Conservation (phyloP, 2,797 vertebrate species). For the Xyrichtys novacula region DNA sequence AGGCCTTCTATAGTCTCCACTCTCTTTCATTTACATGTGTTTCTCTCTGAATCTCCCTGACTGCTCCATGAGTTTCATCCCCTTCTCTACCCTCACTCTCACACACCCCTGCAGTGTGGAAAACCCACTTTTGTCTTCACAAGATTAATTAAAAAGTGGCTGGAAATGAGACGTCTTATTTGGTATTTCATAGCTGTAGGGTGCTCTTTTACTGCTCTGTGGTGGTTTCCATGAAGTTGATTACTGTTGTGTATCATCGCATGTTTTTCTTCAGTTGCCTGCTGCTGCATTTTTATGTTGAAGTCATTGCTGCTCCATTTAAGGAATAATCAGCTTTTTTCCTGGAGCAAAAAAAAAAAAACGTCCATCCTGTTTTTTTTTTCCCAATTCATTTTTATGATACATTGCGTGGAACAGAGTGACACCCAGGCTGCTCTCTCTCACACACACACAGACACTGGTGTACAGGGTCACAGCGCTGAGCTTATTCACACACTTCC, state of each 20-base stretch:
- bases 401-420: conserved; percentile 37
- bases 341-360: conserved; percentile 41
- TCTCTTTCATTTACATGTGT: conserved; percentile 13
- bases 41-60: conserved; percentile 35
- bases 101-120: conserved; percentile 31
- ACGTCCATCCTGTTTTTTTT: conserved; percentile 8
- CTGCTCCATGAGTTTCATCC: conserved; percentile 5
- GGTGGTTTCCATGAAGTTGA: conserved; percentile 50
- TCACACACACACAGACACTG: conserved; percentile 10
- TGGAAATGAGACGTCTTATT: conserved; percentile 69
- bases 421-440: conserved; percentile 16
- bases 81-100: background rate
- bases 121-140: conserved; percentile 65
- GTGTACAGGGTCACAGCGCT: conserved; percentile 16
- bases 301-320: conserved; percentile 63
- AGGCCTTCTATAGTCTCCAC: conserved; percentile 59
- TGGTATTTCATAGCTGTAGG: conserved; percentile 51
- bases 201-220: conserved; percentile 22
- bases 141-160: conserved; percentile 77
- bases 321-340: conserved; percentile 59
- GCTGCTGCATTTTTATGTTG: conserved; percentile 64
- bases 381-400: conserved; percentile 10
- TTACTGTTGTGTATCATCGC: conserved; percentile 50
- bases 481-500: conserved; percentile 42
- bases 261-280: conserved; percentile 56